Percentiles rank a stretch among this genome's conserved stretches.
Evolutionary conservation across 2,888 invertebrate genomes (phyloP).

Genomic region (Abrostola triplasia): DNA sequence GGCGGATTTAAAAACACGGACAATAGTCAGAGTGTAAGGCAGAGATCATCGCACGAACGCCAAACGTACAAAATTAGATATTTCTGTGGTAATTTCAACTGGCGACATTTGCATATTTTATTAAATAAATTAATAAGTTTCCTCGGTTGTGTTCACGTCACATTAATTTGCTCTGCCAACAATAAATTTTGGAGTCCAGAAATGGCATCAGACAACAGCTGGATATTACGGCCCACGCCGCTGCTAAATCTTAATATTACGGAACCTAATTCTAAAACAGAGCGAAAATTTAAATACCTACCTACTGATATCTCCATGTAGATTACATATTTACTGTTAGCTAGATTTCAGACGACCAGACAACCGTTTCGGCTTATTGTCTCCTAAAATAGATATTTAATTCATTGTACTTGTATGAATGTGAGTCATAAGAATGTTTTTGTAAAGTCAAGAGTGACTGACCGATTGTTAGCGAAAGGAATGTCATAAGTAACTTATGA

Average conservation of each 20-base stretch:
- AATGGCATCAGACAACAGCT: conserved; percentile 52
- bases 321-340: no score
- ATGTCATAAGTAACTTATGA: not conserved
- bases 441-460: not conserved
- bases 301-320: no score
- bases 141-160: conserved; percentile 44
- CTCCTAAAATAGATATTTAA: not conserved
- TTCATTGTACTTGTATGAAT: not conserved
- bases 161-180: conserved; percentile 44
- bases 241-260: conserved; percentile 33
- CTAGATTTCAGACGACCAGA: no score
- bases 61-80: not conserved
- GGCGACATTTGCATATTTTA: not conserved
- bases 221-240: conserved; percentile 35
- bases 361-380: not conserved
- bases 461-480: not conserved
- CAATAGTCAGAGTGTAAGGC: no score
- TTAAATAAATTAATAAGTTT: conserved; percentile 37
- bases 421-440: not conserved
- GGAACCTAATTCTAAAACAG: conserved; percentile 24
- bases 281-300: conserved; percentile 8
- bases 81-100: not conserved
- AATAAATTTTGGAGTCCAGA: conserved; percentile 48
- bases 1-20: no score
- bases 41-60: no score